Percentiles rank a stretch among this genome's conserved stretches.
These are phyloP conservation scores for Meles meles DNA, from an alignment of 2,113 vertebrate genomes.

Conservation along the genomic window DNA sequence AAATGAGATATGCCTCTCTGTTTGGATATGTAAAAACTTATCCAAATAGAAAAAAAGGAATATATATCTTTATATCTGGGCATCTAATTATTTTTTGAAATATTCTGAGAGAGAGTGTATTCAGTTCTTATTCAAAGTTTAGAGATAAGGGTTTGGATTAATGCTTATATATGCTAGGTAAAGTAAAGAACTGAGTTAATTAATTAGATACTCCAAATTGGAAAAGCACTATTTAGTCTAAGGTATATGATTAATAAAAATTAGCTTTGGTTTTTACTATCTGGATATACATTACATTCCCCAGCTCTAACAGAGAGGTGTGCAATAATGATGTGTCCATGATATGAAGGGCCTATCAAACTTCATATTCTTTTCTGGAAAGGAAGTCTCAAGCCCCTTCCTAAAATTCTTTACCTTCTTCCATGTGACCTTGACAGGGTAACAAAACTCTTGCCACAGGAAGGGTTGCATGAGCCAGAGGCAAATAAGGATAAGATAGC, in stretches of 20 bases:
- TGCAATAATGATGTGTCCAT: background rate
- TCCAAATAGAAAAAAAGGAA: background rate
- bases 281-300: background rate
- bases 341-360: background rate
- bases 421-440: background rate
- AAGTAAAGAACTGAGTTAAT: background rate
- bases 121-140: background rate
- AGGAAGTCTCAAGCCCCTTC: background rate
- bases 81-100: slow-evolving; percentile 37
- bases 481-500: background rate
- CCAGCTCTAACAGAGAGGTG: background rate
- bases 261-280: background rate
- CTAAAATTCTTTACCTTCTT: background rate
- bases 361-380: background rate
- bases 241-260: background rate
- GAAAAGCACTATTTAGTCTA: background rate
- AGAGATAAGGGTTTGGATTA: slow-evolving; percentile 10
- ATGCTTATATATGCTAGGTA: background rate
- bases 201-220: background rate
- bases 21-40: slow-evolving; percentile 22
- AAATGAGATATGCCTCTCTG: background rate
- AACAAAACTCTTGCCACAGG: background rate
- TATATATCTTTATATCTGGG: background rate
- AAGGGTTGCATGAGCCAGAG: background rate
- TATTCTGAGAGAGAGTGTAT: background rate